Conservation (phyloP, 2,888 invertebrate genomes). For the Shargacucullia verbasci region DNA sequence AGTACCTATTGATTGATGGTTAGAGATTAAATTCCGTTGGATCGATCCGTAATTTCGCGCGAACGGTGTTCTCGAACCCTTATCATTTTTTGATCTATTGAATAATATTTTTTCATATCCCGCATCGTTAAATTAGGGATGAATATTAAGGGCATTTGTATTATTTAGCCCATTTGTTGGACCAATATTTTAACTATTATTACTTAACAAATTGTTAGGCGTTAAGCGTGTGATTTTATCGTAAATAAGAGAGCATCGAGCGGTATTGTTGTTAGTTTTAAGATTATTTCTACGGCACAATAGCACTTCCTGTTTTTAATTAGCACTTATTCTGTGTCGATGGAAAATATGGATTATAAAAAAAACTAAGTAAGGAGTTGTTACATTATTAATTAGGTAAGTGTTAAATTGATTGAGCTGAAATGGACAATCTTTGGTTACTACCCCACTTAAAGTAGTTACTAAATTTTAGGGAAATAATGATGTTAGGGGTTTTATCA, state of each 20-base stretch:
- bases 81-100: slow-evolving; percentile 89
- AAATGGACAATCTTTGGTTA: slow-evolving; percentile 89
- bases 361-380: slow-evolving; percentile 87
- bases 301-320: slow-evolving; percentile 89
- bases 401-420: slow-evolving; percentile 89
- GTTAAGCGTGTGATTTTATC: slow-evolving; percentile 89
- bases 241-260: slow-evolving; percentile 87
- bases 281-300: slow-evolving; percentile 88
- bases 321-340: slow-evolving; percentile 90
- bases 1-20: slow-evolving; percentile 84
- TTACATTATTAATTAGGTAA: slow-evolving; percentile 89
- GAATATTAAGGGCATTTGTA: slow-evolving; percentile 89
- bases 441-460: slow-evolving; percentile 86
- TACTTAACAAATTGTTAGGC: slow-evolving; percentile 89
- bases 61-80: slow-evolving; percentile 85
- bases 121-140: slow-evolving; percentile 89
- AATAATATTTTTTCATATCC: slow-evolving; percentile 89
- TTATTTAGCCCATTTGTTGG: slow-evolving; percentile 90
- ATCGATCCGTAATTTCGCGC: slow-evolving; percentile 76
- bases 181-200: slow-evolving; percentile 90
- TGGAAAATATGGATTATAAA: slow-evolving; percentile 83
- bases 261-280: slow-evolving; percentile 89
- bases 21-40: slow-evolving; percentile 85
- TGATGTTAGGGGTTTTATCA: slow-evolving; percentile 89
- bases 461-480: slow-evolving; percentile 86